These are phyloP conservation scores for Porphyrio hochstetteri DNA, from an alignment of 2,113 vertebrate genomes.

Conservation along the genomic window DNA sequence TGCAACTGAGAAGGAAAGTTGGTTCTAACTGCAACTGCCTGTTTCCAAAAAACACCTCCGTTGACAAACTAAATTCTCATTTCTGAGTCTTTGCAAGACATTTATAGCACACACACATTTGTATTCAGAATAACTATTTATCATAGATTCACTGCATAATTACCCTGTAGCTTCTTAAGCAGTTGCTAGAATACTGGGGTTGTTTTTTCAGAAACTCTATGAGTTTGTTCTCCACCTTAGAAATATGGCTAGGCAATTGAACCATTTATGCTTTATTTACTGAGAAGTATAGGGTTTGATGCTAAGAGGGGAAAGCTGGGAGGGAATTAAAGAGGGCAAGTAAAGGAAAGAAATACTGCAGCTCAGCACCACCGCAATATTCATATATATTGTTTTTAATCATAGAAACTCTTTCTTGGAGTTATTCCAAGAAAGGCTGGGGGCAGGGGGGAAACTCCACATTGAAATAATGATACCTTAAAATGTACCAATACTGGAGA, in stretches of 20 bases:
- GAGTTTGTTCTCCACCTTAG: constrained; percentile 5
- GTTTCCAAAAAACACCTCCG: background rate
- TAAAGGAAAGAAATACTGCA: constrained; percentile 18
- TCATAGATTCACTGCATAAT: background rate
- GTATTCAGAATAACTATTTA: background rate
- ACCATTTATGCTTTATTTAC: constrained; percentile 47
- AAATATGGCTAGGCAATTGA: constrained; percentile 4
- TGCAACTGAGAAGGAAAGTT: background rate
- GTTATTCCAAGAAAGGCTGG: constrained; percentile 19
- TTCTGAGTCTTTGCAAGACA: background rate
- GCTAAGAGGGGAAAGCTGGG: background rate
- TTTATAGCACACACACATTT: background rate
- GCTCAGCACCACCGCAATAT: constrained; percentile 3
- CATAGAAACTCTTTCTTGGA: constrained; percentile 45
- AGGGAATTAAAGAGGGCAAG: background rate
- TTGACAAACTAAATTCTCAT: background rate
- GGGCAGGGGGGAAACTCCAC: background rate
- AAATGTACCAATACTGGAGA: constrained; percentile 2
- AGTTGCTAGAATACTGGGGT: background rate
- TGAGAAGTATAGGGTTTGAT: constrained; percentile 1
- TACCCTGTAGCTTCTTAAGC: background rate
- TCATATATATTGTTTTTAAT: constrained; percentile 55
- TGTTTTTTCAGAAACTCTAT: background rate
- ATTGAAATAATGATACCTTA: constrained; percentile 48
- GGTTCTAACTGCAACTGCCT: background rate